Evolutionary conservation across 53 echinoderm and acorn worm species (phyloP).

Genomic region (Holothuria scabra): DNA sequence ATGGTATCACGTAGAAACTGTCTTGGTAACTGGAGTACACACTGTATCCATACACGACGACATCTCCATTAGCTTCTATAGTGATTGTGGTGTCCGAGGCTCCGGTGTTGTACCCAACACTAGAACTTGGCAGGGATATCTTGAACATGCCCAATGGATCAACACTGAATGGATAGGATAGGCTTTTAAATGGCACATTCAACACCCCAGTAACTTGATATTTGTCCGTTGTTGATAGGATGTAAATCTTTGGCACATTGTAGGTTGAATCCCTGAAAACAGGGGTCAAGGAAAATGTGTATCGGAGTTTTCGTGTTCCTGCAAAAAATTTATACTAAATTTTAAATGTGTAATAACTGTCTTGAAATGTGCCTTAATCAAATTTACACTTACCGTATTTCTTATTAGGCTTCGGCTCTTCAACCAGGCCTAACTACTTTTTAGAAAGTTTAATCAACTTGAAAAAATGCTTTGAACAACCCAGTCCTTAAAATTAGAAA

Average conservation of each 20-base stretch:
- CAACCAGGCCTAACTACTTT: no score
- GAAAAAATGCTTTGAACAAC: no score
- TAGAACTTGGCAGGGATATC: background rate
- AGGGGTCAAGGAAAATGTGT: background rate
- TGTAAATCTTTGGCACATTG: background rate
- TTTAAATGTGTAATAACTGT: no score
- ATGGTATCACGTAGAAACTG: conserved; percentile 12
- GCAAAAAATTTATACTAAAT: no score
- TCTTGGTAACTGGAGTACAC: background rate
- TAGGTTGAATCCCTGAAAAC: background rate
- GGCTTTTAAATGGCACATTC: background rate
- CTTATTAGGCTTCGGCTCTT: no score
- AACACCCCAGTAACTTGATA: background rate
- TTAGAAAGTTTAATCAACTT: no score
- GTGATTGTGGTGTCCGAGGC: background rate
- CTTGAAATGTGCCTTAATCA: no score
- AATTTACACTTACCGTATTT: no score
- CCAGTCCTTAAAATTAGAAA: no score
- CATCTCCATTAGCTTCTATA: conserved; percentile 21
- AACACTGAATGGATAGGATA: background rate
- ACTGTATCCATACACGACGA: conserved; percentile 14
- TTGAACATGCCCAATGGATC: background rate
- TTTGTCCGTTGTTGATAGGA: background rate
- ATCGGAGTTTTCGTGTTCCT: background rate
- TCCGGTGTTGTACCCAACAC: background rate